Conservation (phyloP, 2,888 invertebrate genomes). For the Phrixothrix hirtus region DNA sequence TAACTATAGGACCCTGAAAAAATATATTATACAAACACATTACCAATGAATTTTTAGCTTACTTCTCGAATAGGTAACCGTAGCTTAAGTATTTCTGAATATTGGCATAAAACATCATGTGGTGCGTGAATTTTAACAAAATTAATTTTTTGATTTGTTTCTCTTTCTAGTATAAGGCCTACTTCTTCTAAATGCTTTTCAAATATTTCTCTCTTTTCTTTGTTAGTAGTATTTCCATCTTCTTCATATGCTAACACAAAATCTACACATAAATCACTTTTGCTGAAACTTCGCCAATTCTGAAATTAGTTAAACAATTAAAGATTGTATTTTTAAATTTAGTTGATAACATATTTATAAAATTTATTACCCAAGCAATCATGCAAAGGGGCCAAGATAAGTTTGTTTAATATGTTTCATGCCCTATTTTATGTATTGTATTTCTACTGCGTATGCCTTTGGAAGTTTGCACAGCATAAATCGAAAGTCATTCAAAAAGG, state of each 20-base stretch:
- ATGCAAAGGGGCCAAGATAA: too few relatives aligned
- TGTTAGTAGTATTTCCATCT: slow-evolving; percentile 46
- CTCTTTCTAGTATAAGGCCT: slow-evolving; percentile 65
- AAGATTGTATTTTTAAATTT: neutral
- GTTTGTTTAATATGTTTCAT: too few relatives aligned
- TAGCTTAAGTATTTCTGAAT: slow-evolving; percentile 76
- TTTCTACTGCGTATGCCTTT: too few relatives aligned
- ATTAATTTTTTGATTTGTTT: slow-evolving; percentile 65
- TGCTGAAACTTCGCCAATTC: slow-evolving; percentile 61
- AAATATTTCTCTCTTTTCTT: slow-evolving; percentile 60
- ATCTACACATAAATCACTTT: slow-evolving; percentile 61
- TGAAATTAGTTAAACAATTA: slow-evolving; percentile 35
- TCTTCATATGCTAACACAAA: slow-evolving; percentile 65
- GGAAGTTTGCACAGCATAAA: too few relatives aligned
- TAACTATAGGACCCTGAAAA: slow-evolving; percentile 39
- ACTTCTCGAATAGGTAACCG: slow-evolving; percentile 77
- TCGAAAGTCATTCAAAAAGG: too few relatives aligned
- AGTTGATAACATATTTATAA: too few relatives aligned
- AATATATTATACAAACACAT: too few relatives aligned
- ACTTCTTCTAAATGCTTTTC: slow-evolving; percentile 65
- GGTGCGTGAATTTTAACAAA: slow-evolving; percentile 78
- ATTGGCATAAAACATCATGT: slow-evolving; percentile 68
- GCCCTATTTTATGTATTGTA: too few relatives aligned
- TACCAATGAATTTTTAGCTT: too few relatives aligned
- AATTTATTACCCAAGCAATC: too few relatives aligned